Evolutionary conservation across 2,113 vertebrate species (phyloP).

Genomic region (Tiliqua scincoides): DNA sequence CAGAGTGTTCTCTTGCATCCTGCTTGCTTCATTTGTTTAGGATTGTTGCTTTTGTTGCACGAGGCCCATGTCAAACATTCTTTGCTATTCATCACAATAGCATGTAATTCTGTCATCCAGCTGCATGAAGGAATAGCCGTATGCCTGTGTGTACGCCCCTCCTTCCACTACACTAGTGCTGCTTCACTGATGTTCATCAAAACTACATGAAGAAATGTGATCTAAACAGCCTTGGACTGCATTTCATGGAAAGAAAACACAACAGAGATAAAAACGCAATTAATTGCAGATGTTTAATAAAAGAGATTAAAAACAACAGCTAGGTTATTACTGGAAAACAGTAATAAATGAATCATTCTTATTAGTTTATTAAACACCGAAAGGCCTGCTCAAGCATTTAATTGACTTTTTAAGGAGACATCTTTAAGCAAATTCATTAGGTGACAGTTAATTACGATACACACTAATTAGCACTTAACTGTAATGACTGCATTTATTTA

Average conservation of each 20-base stretch:
- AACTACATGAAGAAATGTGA: conserved; percentile 19
- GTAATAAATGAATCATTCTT: conserved; percentile 46
- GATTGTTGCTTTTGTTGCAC: not conserved
- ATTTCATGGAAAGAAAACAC: conserved; percentile 21
- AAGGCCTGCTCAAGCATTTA: conserved; percentile 57
- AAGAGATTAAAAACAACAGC: conserved; percentile 50
- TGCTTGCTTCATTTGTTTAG: not conserved
- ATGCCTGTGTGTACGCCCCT: not conserved
- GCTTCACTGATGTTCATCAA: not conserved
- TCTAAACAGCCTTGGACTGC: conserved; percentile 25
- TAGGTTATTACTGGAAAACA: conserved; percentile 54
- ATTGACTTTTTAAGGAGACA: conserved; percentile 59
- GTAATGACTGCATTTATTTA: conserved; percentile 20
- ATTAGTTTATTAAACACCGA: conserved; percentile 59
- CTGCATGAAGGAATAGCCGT: not conserved
- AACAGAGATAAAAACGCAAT: conserved; percentile 47
- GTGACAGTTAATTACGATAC: conserved; percentile 56
- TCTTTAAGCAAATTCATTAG: conserved; percentile 52
- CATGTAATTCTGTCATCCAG: not conserved
- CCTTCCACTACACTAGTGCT: not conserved
- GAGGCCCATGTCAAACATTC: not conserved
- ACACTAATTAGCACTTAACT: conserved; percentile 56
- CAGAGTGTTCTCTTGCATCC: too few relatives aligned
- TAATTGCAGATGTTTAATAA: conserved; percentile 54
- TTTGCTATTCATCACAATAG: not conserved